Conservation (phyloP, 2,888 invertebrate genomes). For the Philereme vetulata region DNA sequence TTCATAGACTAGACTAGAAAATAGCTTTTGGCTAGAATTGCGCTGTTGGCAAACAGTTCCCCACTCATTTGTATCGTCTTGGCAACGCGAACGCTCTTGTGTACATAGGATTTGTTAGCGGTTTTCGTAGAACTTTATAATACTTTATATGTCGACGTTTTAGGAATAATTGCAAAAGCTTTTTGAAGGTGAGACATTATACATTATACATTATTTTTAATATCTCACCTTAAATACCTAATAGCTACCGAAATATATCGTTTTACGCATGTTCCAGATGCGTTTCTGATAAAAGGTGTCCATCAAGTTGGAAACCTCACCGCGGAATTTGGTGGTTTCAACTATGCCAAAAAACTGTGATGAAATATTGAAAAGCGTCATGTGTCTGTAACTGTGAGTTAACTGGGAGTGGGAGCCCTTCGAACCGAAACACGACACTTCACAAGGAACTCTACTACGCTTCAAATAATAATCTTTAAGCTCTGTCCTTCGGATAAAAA, state of each 20-base stretch:
- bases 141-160: slow-evolving; percentile 24
- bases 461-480: too few species aligned
- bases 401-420: too few species aligned
- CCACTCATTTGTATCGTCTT: slow-evolving; percentile 41
- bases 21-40: slow-evolving; percentile 39
- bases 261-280: slow-evolving; percentile 35
- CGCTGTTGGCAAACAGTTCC: slow-evolving; percentile 35
- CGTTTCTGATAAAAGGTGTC: slow-evolving; percentile 33
- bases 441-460: too few species aligned
- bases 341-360: too few species aligned
- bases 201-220: neutral
- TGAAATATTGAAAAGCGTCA: too few species aligned
- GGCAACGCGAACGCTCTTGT: slow-evolving; percentile 39
- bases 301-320: too few species aligned
- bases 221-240: slow-evolving; percentile 27
- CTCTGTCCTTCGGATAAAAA: too few species aligned
- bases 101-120: slow-evolving; percentile 28
- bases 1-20: slow-evolving; percentile 25
- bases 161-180: too few species aligned
- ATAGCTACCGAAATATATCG: slow-evolving; percentile 34
- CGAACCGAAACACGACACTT: too few species aligned
- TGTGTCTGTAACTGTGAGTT: too few species aligned
- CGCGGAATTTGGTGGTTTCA: too few species aligned
- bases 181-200: too few species aligned
- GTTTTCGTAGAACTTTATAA: slow-evolving; percentile 24